phyloP scores from a whole-genome alignment of 2,888 invertebrate genomes.

The Apotomis turbidana region DNA sequence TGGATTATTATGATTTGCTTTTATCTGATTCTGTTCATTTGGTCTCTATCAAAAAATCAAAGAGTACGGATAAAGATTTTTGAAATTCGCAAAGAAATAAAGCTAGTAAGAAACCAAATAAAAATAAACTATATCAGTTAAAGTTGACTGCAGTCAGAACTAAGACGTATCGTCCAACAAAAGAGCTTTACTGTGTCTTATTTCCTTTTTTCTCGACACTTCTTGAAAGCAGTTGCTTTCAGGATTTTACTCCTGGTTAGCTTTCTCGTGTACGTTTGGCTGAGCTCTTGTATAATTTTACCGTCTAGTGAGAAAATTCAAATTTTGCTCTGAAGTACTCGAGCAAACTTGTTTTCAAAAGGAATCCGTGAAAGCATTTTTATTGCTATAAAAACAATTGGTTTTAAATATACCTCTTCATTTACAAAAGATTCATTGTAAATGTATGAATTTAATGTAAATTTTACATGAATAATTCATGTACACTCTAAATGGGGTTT shows the following conservation, averaged over 20 bases:
- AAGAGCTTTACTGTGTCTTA: slow-evolving; percentile 20
- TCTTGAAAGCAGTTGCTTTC: slow-evolving; percentile 30
- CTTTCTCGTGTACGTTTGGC: slow-evolving; percentile 1
- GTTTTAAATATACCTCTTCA: background rate
- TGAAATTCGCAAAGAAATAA: no score
- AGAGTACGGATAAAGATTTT: no score
- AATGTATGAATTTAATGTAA: slow-evolving; percentile 10
- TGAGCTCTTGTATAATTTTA: background rate
- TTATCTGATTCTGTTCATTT: no score
- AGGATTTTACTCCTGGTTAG: background rate
- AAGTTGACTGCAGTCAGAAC: slow-evolving; percentile 15
- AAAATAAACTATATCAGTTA: slow-evolving; percentile 3
- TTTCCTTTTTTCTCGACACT: slow-evolving; percentile 24
- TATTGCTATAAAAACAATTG: background rate
- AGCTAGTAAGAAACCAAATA: background rate
- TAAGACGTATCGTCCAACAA: slow-evolving; percentile 23
- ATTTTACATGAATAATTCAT: slow-evolving; percentile 6
- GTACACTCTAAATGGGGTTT: background rate
- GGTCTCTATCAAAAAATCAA: no score
- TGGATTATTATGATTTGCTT: no score
- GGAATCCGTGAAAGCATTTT: background rate
- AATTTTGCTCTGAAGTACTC: background rate
- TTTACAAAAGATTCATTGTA: background rate
- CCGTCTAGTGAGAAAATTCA: no score
- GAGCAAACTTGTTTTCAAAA: background rate